These are phyloP conservation scores for Deilephila porcellus DNA, from an alignment of 2,888 invertebrate species.

Conservation along the genomic window DNA sequence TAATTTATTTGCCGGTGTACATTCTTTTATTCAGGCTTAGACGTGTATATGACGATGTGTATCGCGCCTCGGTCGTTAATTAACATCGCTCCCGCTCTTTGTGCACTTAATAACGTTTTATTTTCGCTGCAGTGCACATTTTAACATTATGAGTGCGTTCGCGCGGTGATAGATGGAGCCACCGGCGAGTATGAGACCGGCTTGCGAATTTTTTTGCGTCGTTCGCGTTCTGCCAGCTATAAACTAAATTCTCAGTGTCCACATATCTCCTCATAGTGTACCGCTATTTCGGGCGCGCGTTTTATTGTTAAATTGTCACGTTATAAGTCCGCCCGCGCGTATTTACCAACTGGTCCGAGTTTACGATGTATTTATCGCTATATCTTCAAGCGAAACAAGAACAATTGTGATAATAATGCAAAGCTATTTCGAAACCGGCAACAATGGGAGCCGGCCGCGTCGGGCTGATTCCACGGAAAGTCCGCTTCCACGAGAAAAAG, in stretches of 20 bases:
- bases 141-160: conserved; percentile 36
- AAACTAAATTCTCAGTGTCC: conserved; percentile 19
- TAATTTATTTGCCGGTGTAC: conserved; percentile 57
- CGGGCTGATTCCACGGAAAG: conserved; percentile 61
- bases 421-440: conserved; percentile 55
- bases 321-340: conserved; percentile 50
- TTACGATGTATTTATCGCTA: conserved; percentile 67
- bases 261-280: conserved; percentile 20
- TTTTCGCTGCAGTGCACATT: conserved; percentile 37
- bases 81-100: conserved; percentile 14
- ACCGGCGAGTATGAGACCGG: conserved; percentile 32
- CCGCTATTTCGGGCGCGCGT: conserved; percentile 27
- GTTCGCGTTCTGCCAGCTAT: conserved; percentile 4
- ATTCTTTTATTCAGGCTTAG: conserved; percentile 51
- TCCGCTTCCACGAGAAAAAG: conserved; percentile 64
- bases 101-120: conserved; percentile 26
- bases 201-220: conserved; percentile 1
- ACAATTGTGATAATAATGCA: conserved; percentile 53
- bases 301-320: conserved; percentile 52
- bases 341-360: conserved; percentile 60
- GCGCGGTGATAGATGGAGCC: conserved; percentile 53
- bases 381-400: conserved; percentile 53
- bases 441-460: conserved; percentile 57
- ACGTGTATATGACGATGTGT: conserved; percentile 27
- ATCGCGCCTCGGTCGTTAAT: conserved; percentile 19